Base-by-base conservation (phyloP, 2,113 vertebrate genomes). In the Percopsis transmontana region DNA sequence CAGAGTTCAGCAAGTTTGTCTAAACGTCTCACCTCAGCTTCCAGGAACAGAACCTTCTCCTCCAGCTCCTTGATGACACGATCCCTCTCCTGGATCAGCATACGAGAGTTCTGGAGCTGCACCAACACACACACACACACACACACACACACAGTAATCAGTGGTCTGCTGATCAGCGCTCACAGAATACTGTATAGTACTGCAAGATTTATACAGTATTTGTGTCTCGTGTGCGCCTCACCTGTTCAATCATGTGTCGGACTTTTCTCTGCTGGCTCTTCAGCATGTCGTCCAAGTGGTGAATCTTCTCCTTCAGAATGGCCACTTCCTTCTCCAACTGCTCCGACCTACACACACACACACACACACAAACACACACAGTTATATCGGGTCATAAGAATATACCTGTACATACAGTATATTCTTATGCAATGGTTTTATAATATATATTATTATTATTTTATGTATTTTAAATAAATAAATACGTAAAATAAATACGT, bases 201-300 rank as follows among this genome's bases (percentile, higher is more conserved):
- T n/a, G n/a, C n/a, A n/a, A n/a, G n/a, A n/a, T n/a, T 42, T 38
- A 7, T 7, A 6, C 21, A 74, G n/a, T 2, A 33, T 33, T 33
- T 33, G 21, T 33, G 27, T 33, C 5, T 33, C n/a, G 27, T 33
- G 27, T 33, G 27, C 48, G 48, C 5, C 83, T 81, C 61, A 98
- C 96, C 95, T 98, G 96, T 82, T 97, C 96, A 1, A 98, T 98
- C 96, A 98, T 98, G 74, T 97, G 95, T 51, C 96, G 87, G 27
- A 98, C 94, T 88, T 98, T 98, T 67, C 96, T 93, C 72, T 98
- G 96, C 79, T 98, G 96, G 73, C 96, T 94, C 72, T 96, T 97
- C 13, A 98, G 90, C 96, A 98, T 98, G 87, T 98, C 96, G 0
- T 98, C 95, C 79, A 98, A 85, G 67, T 98, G 96, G 64, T 96